Base-by-base conservation (phyloP, 1,140 invertebrate species). In the Drosophila trapezifrons region DNA sequence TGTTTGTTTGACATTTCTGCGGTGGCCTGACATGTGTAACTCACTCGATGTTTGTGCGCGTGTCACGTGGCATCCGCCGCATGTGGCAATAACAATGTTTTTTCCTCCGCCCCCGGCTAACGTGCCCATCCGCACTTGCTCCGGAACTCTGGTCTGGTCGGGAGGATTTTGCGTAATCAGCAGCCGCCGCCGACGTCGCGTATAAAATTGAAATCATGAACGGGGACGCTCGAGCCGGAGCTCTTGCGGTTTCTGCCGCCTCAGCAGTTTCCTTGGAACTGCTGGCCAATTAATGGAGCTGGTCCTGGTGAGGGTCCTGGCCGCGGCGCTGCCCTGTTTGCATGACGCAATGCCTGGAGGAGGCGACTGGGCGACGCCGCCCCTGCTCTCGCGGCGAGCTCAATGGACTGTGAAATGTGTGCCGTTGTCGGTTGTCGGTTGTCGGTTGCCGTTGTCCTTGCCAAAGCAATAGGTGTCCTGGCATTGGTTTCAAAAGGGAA, bases 401-500 rank as follows among this genome's bases (percentile, higher is more conserved):
- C 85, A 89, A 89, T 89, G 84, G 84, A 84, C 84, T 89, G 84
- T 90, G 66, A 89, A 89, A 89, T 89, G 84, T 89, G 84, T 84
- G 82, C 79, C 79, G 71, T 63, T 76, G 59, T 74, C 78, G 59
- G 47, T 62, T 76, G 59, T 74, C 78, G 59, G 47, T 62, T 59
- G 80, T 47, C 47, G 57, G 37, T 63, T 78, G 74, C 62, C 76
- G 47, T 64, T 86, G 82, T 86, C 79, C 64, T 83, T 89, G 84
- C 85, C 84, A 89, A 89, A 89, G 85, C 84, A 84, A 89, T 89
- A 89, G 84, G 84, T 89, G 84, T 89, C 84, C 84, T 89, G 85
- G 84, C 84, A 89, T 89, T 89, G 84, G 84, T 89, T 86, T 89
- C 83, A 86, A 86, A 86, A 86, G 83, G 83, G 83, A 86, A 86